phyloP scores from a whole-genome alignment of 2,797 vertebrate species.

The Pseudopleuronectes americanus region DNA sequence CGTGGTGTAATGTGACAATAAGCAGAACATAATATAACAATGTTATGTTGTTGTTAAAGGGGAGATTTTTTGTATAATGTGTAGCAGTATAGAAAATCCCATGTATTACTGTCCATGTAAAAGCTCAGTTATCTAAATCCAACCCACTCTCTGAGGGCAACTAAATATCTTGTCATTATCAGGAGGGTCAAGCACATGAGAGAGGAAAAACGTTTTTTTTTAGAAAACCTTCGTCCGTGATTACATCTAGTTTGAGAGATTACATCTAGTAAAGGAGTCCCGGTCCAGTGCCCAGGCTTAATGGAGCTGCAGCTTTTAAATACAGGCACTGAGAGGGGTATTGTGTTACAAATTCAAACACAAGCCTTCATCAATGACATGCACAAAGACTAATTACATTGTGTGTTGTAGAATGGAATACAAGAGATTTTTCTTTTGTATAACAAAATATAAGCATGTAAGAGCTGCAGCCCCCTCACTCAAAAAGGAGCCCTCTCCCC shows the following conservation, averaged over 20 bases:
- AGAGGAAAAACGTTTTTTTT: slow-evolving; percentile 14
- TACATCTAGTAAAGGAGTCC: slow-evolving; percentile 30
- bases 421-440: neutral
- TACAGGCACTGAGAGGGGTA: slow-evolving; percentile 11
- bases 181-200: slow-evolving; percentile 8
- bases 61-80: neutral
- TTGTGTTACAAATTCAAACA: slow-evolving; percentile 16
- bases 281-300: slow-evolving; percentile 31
- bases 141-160: neutral
- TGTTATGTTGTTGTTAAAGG: neutral
- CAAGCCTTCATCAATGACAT: neutral
- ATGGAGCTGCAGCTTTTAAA: slow-evolving; percentile 32
- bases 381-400: neutral
- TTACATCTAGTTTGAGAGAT: slow-evolving; percentile 7
- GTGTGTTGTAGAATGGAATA: neutral
- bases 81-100: neutral
- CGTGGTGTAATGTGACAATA: neutral
- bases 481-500: too few species aligned
- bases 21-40: neutral
- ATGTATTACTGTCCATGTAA: neutral
- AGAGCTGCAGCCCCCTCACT: too few species aligned
- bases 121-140: slow-evolving; percentile 14
- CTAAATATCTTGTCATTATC: slow-evolving; percentile 39
- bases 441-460: too few species aligned
- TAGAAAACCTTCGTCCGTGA: slow-evolving; percentile 21